Base-by-base conservation (phyloP, 2,797 vertebrate genomes). In the Lagorchestes hirsutus region DNA sequence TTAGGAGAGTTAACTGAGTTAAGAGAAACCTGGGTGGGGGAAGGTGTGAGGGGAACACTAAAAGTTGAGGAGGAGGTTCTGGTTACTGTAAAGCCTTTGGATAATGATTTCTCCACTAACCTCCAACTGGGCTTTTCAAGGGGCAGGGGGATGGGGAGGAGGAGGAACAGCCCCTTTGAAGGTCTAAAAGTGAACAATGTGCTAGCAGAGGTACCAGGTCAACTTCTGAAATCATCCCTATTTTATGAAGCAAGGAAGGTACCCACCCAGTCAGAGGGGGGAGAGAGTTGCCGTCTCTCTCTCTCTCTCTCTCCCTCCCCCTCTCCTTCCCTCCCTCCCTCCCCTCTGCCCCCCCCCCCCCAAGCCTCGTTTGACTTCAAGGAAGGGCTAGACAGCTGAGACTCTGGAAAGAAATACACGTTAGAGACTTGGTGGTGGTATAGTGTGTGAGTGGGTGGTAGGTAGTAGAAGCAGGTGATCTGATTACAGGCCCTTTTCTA, bases 251-350 rank as follows among this genome's bases (percentile, higher is more conserved):
- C 22, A 50, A 28, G 40, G 40, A 50, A 82, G 40, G 40, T 9
- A 87, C 22, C 24, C 40, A 87, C n/a, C n/a, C 0, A 11, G 10
- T 5, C 0, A 13, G 59, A 4, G 0, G 54, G 31, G 0, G 24
- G 34, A 6, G 0, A 59, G 31, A 40, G 5, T 3, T 50, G 29
- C 13, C 18, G 27, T 13, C n/a, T 27, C 11, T n/a, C 82, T 18
- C 24, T 59, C 0, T 34, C 0, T 2, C 9, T 54, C 22, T 14
- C 31, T 28, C 8, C 40, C 13, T 55, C 11, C n/a, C 46, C 52
- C 54, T 54, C 55, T 57, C 27, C 27, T 3, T 28, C 27, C 27
- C 29, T 55, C 55, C 29, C 12, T 55, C 11, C 54, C 54, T 16
- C 55, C 31, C 46, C 24, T 52, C 90, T 14, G 52, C 0, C 31